phyloP scores from a whole-genome alignment of 2,113 vertebrate species.

The Periophthalmodon schlosseri region DNA sequence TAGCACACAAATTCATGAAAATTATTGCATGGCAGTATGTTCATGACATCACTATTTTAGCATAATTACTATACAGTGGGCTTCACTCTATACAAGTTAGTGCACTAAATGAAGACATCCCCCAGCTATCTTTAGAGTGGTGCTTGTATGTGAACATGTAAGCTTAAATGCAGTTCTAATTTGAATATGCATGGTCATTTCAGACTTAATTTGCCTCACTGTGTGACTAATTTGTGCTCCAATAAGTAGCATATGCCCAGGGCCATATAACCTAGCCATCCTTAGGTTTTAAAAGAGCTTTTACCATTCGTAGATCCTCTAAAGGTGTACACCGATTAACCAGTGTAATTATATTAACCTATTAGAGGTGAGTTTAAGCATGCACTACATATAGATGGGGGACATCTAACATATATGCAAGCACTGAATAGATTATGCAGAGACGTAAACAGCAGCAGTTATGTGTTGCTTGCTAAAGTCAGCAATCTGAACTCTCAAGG shows the following conservation, averaged over 20 bases:
- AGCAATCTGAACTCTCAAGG: slow-evolving; percentile 7
- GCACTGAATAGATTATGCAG: neutral
- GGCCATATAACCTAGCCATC: slow-evolving; percentile 47
- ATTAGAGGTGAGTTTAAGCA: slow-evolving; percentile 36
- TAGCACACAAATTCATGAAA: neutral
- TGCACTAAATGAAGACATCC: slow-evolving; percentile 57
- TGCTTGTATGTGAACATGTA: slow-evolving; percentile 41
- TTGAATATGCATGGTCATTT: slow-evolving; percentile 73
- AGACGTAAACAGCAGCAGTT: neutral
- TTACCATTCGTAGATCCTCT: slow-evolving; percentile 33
- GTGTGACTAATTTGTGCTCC: slow-evolving; percentile 70
- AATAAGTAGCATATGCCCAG: slow-evolving; percentile 61
- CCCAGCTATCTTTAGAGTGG: slow-evolving; percentile 42
- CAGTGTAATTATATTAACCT: slow-evolving; percentile 57
- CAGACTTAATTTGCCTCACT: slow-evolving; percentile 65
- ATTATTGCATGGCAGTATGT: slow-evolving; percentile 21
- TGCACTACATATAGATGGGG: slow-evolving; percentile 24
- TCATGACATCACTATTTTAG: slow-evolving; percentile 38
- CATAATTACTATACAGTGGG: slow-evolving; percentile 38
- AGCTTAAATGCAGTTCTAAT: slow-evolving; percentile 55
- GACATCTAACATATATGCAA: slow-evolving; percentile 10
- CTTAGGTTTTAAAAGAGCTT: slow-evolving; percentile 50
- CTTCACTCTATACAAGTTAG: slow-evolving; percentile 31
- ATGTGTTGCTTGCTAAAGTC: neutral
- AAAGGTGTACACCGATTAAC: slow-evolving; percentile 46